These are phyloP conservation scores for Anneissia japonica DNA, from an alignment of 35 echinoderm and acorn worm genomes.

Conservation along the genomic window DNA sequence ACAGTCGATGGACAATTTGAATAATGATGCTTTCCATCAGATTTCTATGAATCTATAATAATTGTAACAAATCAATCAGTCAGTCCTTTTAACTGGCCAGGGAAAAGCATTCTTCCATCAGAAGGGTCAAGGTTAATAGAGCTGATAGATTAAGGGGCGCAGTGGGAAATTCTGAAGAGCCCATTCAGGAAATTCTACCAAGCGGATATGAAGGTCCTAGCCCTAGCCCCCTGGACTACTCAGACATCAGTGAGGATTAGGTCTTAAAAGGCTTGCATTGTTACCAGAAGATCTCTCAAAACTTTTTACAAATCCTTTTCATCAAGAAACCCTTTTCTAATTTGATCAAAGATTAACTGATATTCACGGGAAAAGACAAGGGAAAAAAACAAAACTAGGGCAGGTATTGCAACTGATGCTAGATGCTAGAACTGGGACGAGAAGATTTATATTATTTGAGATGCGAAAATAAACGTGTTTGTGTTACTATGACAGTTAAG, in stretches of 20 bases:
- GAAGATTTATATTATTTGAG: not conserved
- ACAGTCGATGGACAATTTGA: too few relatives aligned
- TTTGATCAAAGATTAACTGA: not conserved
- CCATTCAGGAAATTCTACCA: not conserved
- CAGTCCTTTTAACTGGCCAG: not conserved
- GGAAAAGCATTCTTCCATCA: not conserved
- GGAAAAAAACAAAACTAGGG: not conserved
- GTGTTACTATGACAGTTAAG: not conserved
- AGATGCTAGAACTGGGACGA: not conserved
- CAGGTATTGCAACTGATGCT: not conserved
- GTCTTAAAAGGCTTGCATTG: not conserved
- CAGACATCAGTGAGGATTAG: not conserved
- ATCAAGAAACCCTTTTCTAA: not conserved
- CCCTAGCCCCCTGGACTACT: not conserved
- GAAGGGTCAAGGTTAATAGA: not conserved
- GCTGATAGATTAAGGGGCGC: not conserved
- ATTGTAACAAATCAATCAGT: not conserved
- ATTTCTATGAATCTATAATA: not conserved
- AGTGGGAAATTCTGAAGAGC: not conserved
- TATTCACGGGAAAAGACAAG: not conserved
- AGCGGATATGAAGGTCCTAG: not conserved
- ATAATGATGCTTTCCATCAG: too few relatives aligned
- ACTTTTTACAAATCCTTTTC: not conserved
- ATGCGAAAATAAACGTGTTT: not conserved
- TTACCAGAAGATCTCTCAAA: not conserved